phyloP scores from a whole-genome alignment of 2,797 vertebrate genomes.

The Erethizon dorsatum region DNA sequence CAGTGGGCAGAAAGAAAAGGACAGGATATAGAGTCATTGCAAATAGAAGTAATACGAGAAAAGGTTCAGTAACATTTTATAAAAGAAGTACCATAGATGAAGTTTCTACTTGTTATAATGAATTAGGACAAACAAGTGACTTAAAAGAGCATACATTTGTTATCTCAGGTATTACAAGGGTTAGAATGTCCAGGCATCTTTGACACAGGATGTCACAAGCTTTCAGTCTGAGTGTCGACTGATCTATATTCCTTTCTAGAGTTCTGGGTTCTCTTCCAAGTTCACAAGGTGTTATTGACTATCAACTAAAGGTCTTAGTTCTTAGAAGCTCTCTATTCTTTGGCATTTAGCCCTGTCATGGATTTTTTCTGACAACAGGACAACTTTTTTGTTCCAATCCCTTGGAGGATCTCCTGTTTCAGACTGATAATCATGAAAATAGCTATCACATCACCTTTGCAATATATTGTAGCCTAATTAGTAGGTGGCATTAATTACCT shows the following conservation, averaged over 20 bases:
- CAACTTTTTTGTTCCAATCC: not conserved
- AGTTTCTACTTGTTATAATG: not conserved
- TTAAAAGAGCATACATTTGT: not conserved
- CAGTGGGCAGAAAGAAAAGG: not conserved
- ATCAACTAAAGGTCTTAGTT: not conserved
- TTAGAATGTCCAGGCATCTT: not conserved
- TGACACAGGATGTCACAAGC: not conserved
- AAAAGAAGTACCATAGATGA: not conserved
- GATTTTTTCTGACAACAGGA: not conserved
- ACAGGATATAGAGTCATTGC: not conserved
- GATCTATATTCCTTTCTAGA: not conserved
- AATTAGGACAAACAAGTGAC: not conserved
- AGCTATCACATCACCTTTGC: not conserved
- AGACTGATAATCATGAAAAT: not conserved
- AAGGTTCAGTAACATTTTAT: not conserved
- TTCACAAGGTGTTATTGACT: not conserved
- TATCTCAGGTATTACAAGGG: not conserved
- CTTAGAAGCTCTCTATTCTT: not conserved
- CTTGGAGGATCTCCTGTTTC: not conserved
- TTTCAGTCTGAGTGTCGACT: not conserved
- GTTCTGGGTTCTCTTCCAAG: not conserved
- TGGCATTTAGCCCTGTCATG: not conserved
- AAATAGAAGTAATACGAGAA: not conserved
- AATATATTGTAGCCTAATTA: not conserved
- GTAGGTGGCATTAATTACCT: not conserved